Base-by-base conservation (phyloP, 2,113 vertebrate genomes). In the Odontophorus gujanensis region DNA sequence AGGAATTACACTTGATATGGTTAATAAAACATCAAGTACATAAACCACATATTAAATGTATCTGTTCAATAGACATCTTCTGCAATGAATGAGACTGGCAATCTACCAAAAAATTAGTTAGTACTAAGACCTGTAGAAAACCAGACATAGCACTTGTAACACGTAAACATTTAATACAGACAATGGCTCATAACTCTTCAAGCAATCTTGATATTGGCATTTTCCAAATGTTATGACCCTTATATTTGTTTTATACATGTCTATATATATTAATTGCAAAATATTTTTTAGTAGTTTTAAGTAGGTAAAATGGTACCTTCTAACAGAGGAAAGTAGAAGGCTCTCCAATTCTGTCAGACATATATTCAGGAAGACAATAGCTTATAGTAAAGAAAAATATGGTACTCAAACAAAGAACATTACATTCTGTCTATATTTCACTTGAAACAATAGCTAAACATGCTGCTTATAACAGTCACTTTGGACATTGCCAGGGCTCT, bases 401-500 rank as follows among this genome's bases (percentile, higher is more conserved):
- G n/a, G 87, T 73, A 48, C 61, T 45, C 65, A 84, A 57, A 89
- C 36, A 92, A 75, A 85, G 58, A 71, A 77, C 76, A 93, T 86
- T 86, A 42, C 62, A 69, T 93, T 95, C 66, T 90, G 55, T 75
- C 80, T 28, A 16, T 90, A 96, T 92, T 94, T 95, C 90, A 69
- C 61, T 68, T 50, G 81, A 83, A 94, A 92, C 69, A 81, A 42
- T 71, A 94, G 62, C 69, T 77, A 92, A 90, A 83, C 36, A 81
- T 58, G 62, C 76, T 89, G 69, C 66, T 87, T 85, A 65, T 30
- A 92, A 81, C 83, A 86, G 73, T 81, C 50, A 66, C 85, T 93
- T 94, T 95, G 87, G 83, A 84, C 85, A 79, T 76, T 95, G 80
- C 40, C 85, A 90, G 55, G 36, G 66, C 91, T 89, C 90, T 84